These are phyloP conservation scores for Coenonympha arcania DNA, from an alignment of 2,888 invertebrate genomes.

Conservation along the genomic window DNA sequence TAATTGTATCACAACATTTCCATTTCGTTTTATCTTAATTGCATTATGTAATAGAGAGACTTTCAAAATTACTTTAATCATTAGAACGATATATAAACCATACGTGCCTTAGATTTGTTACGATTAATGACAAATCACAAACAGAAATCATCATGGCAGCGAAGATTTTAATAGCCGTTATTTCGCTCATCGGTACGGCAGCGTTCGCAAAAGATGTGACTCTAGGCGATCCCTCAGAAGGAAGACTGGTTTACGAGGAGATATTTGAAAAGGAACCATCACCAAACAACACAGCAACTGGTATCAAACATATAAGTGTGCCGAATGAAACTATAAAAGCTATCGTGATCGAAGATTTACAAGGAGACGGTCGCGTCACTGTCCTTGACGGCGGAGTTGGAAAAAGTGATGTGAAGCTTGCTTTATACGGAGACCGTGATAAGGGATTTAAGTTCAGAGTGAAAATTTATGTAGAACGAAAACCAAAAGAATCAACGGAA, in stretches of 20 bases:
- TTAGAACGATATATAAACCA: not conserved
- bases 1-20: no score
- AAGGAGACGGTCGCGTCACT: not conserved
- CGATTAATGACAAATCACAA: not conserved
- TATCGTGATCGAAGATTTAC: not conserved
- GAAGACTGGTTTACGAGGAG: not conserved
- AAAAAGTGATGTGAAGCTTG: not conserved
- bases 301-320: not conserved
- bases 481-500: not conserved
- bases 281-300: not conserved
- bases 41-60: no score
- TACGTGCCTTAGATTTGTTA: no score
- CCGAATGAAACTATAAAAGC: not conserved
- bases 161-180: not conserved
- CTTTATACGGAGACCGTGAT: not conserved
- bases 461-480: not conserved
- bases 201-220: not conserved
- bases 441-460: not conserved
- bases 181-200: not conserved
- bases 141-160: not conserved
- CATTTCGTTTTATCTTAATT: no score
- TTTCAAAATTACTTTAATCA: not conserved
- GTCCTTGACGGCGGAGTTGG: not conserved
- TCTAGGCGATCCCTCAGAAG: not conserved
- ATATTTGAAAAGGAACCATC: not conserved